Conservation (phyloP, 2,113 vertebrate species). For the Hyla sarda region DNA sequence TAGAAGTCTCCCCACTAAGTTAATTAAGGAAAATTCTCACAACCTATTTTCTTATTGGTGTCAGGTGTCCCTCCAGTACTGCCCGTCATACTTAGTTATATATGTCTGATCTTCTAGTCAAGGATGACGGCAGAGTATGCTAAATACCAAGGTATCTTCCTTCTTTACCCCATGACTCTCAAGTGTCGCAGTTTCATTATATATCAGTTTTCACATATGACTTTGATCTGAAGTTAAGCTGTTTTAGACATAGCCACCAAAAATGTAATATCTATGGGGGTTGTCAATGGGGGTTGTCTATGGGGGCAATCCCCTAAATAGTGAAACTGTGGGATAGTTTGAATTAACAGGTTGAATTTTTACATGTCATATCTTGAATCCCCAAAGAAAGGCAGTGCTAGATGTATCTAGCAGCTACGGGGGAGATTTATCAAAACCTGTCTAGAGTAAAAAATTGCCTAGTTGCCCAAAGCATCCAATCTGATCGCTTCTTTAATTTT, state of each 20-base stretch:
- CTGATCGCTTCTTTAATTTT: too few relatives aligned
- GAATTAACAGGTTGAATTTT: not conserved
- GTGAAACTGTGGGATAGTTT: not conserved
- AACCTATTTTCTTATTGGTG: constrained; percentile 37
- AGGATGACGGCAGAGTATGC: not conserved
- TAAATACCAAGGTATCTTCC: constrained; percentile 3
- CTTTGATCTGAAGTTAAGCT: not conserved
- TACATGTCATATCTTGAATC: not conserved
- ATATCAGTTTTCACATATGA: not conserved
- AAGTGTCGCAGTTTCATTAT: not conserved
- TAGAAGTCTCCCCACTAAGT: not conserved
- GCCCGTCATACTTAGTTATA: constrained; percentile 54
- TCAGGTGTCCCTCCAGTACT: constrained; percentile 23
- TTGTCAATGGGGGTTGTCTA: not conserved
- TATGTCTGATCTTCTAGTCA: constrained; percentile 34
- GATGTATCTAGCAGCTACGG: too few relatives aligned
- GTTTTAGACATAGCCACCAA: not conserved
- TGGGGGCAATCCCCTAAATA: too few relatives aligned
- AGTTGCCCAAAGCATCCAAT: too few relatives aligned
- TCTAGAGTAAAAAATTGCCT: too few relatives aligned
- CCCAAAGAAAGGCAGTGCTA: not conserved
- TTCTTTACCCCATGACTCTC: not conserved
- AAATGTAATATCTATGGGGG: not conserved
- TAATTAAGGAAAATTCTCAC: constrained; percentile 44
- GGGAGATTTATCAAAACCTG: too few relatives aligned